phyloP scores from a whole-genome alignment of 2,888 invertebrate species.

The Strigamia crassipes region DNA sequence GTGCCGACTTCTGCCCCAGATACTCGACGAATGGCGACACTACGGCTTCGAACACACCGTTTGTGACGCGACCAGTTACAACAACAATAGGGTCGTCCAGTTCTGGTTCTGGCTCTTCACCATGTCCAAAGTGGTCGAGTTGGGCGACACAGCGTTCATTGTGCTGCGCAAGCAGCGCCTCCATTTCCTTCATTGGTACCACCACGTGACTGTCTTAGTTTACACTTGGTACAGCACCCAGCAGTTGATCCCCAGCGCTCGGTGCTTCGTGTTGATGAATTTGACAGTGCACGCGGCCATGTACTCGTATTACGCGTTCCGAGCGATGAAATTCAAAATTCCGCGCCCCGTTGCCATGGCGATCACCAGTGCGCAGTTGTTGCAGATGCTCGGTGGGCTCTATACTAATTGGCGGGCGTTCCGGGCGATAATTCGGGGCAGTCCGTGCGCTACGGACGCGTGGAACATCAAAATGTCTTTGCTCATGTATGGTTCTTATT shows the following conservation, averaged over 20 bases:
- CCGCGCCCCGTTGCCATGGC: slow-evolving; percentile 79
- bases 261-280: slow-evolving; percentile 95
- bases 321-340: slow-evolving; percentile 82
- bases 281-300: slow-evolving; percentile 88
- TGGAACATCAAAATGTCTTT: slow-evolving; percentile 86
- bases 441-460: slow-evolving; percentile 80
- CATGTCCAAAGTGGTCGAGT: slow-evolving; percentile 91
- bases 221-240: slow-evolving; percentile 63
- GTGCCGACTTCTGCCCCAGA: slow-evolving; percentile 70
- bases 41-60: no score
- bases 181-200: slow-evolving; percentile 88
- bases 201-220: slow-evolving; percentile 60
- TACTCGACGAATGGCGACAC: no score
- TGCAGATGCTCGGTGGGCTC: slow-evolving; percentile 93
- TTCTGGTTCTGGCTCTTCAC: slow-evolving; percentile 61
- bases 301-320: slow-evolving; percentile 88
- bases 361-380: slow-evolving; percentile 86
- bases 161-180: slow-evolving; percentile 85
- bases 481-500: slow-evolving; percentile 93
- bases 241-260: slow-evolving; percentile 60
- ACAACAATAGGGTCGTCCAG: no score
- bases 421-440: slow-evolving; percentile 65
- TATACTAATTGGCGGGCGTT: slow-evolving; percentile 86
- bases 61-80: no score
- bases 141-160: slow-evolving; percentile 94